These are phyloP conservation scores for Sander lucioperca DNA, from an alignment of 2,113 vertebrate species.

Conservation along the genomic window DNA sequence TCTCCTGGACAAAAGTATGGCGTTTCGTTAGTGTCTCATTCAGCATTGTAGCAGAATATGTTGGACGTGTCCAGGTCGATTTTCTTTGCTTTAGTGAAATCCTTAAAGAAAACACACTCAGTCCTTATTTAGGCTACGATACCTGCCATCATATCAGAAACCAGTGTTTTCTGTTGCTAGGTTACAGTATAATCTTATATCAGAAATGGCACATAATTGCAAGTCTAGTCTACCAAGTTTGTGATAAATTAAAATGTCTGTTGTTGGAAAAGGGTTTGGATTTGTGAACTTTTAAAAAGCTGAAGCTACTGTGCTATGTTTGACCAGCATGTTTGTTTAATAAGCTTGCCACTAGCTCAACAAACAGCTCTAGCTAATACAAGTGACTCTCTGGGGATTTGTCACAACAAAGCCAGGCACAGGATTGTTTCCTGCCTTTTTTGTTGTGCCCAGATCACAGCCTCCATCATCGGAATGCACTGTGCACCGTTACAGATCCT, in stretches of 20 bases:
- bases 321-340: background rate
- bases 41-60: background rate
- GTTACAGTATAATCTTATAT: background rate
- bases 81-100: background rate
- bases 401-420: slow-evolving; percentile 12
- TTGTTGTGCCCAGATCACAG: background rate
- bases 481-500: background rate
- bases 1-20: background rate
- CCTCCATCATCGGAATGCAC: slow-evolving; percentile 26
- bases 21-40: background rate
- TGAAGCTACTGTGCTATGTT: background rate
- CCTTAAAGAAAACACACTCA: background rate
- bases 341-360: background rate
- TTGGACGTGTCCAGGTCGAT: background rate
- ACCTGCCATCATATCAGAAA: background rate
- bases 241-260: no score
- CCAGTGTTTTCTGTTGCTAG: background rate
- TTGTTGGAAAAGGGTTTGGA: background rate
- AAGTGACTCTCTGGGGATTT: slow-evolving; percentile 34
- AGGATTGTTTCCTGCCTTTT: slow-evolving; percentile 12
- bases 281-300: background rate
- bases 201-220: background rate
- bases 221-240: background rate
- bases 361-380: slow-evolving; percentile 15
- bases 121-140: background rate